Base-by-base conservation (phyloP, 2,797 vertebrate species). In the Bucorvus abyssinicus region DNA sequence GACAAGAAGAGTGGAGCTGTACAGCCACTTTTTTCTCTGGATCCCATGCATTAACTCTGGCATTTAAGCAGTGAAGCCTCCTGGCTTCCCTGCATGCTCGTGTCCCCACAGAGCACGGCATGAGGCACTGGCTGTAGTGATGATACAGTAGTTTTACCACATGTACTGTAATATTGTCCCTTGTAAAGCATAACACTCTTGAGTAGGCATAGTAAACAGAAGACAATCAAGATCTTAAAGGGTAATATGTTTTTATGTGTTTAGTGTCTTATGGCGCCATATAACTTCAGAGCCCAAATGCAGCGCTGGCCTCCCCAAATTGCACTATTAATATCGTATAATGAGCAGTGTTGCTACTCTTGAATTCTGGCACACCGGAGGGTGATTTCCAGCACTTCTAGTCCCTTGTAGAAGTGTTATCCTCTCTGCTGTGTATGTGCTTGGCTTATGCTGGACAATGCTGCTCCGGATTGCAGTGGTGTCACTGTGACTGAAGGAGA, bases 131-230 rank as follows among this genome's bases (percentile, higher is more conserved):
- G 67, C 89, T 82, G 52, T 2, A 30, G 56, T 9, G 45, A 71
- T 55, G 75, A 59, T 7, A 40, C 82, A 86, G 91, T 63, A 87
- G 27, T 59, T 96, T 93, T 84, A 91, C 69, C 81, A 47, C 88
- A 44, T 8, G 36, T 42, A 45, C 94, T 92, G 88, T 16, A 71
- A 86, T 59, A 38, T 22, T n/a, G 75, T 49, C 63, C 83, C 93
- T 89, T 83, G 71, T 85, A 94, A 96, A 95, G 82, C 34, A 3
- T 59, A 74, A 91, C 87, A 9, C 74, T 83, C 91, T 70, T 36
- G 17, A 89, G 90, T 27, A 96, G 91, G 69, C 85, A 68, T 55
- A 93, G 78, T 61, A 93, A 96, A 93, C 84, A 20, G 34, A 19
- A 84, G 55, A 94, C 81, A 95, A 23, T 47, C 87, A 60, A 59